Evolutionary conservation across 2,113 vertebrate genomes (phyloP).

Genomic region (Phasianus colchicus): DNA sequence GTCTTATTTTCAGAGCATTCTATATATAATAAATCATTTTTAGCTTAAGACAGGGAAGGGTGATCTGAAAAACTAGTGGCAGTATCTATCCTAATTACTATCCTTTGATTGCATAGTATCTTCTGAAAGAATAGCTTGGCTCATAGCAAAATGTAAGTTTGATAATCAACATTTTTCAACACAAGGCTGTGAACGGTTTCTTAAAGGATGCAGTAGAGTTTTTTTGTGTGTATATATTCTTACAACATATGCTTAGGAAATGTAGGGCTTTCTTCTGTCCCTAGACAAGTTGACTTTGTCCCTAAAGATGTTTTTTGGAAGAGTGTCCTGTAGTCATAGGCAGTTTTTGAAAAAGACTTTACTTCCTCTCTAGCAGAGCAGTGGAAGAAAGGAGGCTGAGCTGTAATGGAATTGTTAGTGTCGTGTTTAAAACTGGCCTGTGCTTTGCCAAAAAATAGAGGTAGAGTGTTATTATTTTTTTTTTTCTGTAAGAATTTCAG

Average conservation of each 20-base stretch:
- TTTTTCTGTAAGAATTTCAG: neutral
- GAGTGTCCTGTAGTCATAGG: neutral
- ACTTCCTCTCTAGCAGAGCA: neutral
- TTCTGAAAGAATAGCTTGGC: neutral
- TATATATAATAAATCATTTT: constrained; percentile 33
- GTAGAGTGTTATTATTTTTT: neutral
- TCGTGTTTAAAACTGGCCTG: neutral
- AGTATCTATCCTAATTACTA: constrained; percentile 29
- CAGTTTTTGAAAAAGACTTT: neutral
- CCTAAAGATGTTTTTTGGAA: neutral
- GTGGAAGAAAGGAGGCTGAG: neutral
- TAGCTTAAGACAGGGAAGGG: constrained; percentile 37
- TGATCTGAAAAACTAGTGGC: constrained; percentile 17
- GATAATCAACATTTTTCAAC: neutral
- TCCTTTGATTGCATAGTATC: neutral
- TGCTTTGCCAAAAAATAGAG: neutral
- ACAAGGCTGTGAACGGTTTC: neutral
- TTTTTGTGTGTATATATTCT: neutral
- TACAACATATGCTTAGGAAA: neutral
- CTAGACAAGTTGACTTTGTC: neutral
- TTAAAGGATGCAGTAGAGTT: neutral
- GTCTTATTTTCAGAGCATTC: no score
- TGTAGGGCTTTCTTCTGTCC: neutral
- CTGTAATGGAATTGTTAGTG: neutral
- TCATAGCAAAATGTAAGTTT: neutral